Conservation (phyloP, 2,888 invertebrate species). For the Cataglyphis livida region DNA sequence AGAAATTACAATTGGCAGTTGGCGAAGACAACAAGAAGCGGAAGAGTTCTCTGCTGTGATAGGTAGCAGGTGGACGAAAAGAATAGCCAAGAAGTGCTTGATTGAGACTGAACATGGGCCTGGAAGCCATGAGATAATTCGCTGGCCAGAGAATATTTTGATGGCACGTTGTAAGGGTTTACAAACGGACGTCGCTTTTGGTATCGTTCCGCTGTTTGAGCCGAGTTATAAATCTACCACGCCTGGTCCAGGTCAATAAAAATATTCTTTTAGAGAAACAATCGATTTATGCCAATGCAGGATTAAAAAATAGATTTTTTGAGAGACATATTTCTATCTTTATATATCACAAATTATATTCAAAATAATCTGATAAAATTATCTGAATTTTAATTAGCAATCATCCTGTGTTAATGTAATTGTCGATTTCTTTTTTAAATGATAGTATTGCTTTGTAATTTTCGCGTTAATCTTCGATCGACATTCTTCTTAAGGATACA, state of each 20-base stretch:
- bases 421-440: neutral
- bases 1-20: slow-evolving; percentile 56
- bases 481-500: slow-evolving; percentile 67
- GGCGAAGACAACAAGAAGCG: slow-evolving; percentile 61
- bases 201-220: slow-evolving; percentile 58
- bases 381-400: neutral
- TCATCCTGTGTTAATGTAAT: neutral
- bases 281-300: neutral
- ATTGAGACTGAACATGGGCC: slow-evolving; percentile 63
- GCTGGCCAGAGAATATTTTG: slow-evolving; percentile 68
- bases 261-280: neutral
- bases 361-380: neutral
- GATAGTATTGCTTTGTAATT: neutral
- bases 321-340: neutral
- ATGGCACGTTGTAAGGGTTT: slow-evolving; percentile 36
- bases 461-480: neutral
- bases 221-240: slow-evolving; percentile 34
- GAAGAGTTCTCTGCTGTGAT: slow-evolving; percentile 63
- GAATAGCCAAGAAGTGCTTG: slow-evolving; percentile 20
- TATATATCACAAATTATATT: neutral
- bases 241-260: slow-evolving; percentile 70
- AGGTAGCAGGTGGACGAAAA: slow-evolving; percentile 34
- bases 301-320: neutral
- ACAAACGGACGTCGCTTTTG: slow-evolving; percentile 59
- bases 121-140: slow-evolving; percentile 67